Conservation (phyloP, 1,140 invertebrate genomes). For the Aleiodes sp. region DNA sequence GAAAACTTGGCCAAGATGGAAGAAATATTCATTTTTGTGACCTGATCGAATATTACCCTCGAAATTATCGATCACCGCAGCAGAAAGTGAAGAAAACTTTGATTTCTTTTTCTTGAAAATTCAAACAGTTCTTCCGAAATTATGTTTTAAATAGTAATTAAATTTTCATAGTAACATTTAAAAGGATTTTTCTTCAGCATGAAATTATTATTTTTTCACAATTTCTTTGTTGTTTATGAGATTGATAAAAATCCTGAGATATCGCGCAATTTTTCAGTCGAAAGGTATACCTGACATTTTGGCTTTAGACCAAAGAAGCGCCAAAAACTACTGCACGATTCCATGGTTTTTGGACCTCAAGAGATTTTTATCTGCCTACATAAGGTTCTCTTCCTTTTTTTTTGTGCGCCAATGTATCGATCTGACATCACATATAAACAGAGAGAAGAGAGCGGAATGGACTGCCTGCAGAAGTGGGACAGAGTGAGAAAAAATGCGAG, state of each 20-base stretch:
- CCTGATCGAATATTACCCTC: not conserved
- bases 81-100: too few species aligned
- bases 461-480: not conserved
- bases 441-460: not conserved
- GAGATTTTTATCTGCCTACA: conserved; percentile 5
- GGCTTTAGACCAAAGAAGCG: not conserved
- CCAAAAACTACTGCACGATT: not conserved
- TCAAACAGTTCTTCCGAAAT: too few species aligned
- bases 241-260: not conserved
- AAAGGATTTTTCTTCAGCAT: too few species aligned
- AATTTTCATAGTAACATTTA: too few species aligned
- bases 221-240: not conserved
- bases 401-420: conserved; percentile 7
- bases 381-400: not conserved
- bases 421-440: conserved; percentile 16
- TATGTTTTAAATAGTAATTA: too few species aligned
- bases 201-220: too few species aligned
- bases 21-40: conserved; percentile 28
- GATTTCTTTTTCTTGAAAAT: too few species aligned
- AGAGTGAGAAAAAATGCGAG: not conserved
- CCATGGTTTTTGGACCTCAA: not conserved
- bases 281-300: conserved; percentile 1
- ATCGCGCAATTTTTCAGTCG: not conserved
- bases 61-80: not conserved
- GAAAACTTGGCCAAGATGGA: conserved; percentile 2